Evolutionary conservation across 2,797 vertebrate species (phyloP).

Genomic region (Gallinago solitaria): DNA sequence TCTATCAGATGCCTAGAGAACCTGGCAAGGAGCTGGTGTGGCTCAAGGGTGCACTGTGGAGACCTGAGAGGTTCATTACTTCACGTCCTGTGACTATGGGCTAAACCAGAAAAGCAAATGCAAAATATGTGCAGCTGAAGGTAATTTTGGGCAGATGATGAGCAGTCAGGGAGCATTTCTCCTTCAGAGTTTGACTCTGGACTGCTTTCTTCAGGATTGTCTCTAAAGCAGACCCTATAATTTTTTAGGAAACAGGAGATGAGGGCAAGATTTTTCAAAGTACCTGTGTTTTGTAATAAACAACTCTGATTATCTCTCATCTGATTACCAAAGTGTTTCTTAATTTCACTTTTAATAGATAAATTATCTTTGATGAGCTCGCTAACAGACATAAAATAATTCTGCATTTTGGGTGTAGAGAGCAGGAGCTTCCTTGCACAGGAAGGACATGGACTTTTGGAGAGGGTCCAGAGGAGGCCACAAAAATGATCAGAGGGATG

Average conservation of each 20-base stretch:
- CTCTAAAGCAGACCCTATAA: background rate
- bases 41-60: background rate
- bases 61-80: fast-evolving
- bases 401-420: background rate
- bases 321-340: background rate
- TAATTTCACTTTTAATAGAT: background rate
- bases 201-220: background rate
- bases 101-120: background rate
- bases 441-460: background rate
- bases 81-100: background rate
- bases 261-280: background rate
- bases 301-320: background rate
- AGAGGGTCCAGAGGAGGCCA: background rate
- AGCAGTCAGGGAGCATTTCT: background rate
- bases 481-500: background rate
- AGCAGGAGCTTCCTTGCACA: background rate
- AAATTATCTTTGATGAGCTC: background rate
- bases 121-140: background rate
- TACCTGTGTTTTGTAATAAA: background rate
- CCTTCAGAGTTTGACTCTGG: background rate
- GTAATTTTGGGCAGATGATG: background rate
- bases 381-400: background rate
- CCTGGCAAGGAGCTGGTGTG: background rate
- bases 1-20: background rate
- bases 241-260: background rate